Conservation (phyloP, 1,140 invertebrate species). For the Musca vetustissima region DNA sequence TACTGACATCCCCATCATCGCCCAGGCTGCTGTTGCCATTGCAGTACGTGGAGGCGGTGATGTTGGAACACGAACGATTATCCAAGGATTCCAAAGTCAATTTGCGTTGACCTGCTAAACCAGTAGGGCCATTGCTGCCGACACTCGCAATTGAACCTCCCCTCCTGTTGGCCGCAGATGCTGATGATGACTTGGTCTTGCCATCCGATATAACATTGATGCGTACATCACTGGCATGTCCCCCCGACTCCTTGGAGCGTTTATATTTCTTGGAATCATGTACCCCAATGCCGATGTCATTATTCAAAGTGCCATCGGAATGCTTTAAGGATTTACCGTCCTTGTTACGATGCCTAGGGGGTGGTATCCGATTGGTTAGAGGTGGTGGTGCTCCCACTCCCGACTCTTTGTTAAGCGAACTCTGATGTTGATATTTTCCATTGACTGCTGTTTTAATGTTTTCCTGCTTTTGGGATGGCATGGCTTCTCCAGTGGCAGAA, state of each 20-base stretch:
- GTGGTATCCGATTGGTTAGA: background rate
- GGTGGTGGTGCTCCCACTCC: constrained; percentile 6
- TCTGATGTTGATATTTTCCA: constrained; percentile 26
- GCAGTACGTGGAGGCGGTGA: constrained; percentile 49
- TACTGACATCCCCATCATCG: constrained; percentile 49
- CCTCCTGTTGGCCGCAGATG: background rate
- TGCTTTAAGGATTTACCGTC: background rate
- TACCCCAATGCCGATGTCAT: background rate
- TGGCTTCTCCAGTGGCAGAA: constrained; percentile 4
- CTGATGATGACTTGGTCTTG: constrained; percentile 9
- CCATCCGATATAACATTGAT: constrained; percentile 53
- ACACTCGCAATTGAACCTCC: constrained; percentile 2
- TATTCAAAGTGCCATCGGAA: background rate
- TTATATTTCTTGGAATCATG: constrained; percentile 12
- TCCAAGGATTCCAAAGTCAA: constrained; percentile 37
- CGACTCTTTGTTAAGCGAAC: constrained; percentile 6
- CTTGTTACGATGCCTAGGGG: too few relatives aligned
- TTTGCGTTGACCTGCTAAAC: constrained; percentile 29
- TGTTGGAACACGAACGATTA: constrained; percentile 46
- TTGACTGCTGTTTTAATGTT: constrained; percentile 5
- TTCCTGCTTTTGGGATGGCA: background rate
- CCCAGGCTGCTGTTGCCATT: constrained; percentile 40
- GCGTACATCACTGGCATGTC: constrained; percentile 44
- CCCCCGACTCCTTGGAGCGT: constrained; percentile 2
- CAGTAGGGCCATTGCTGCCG: background rate